Evolutionary conservation across 2,113 vertebrate genomes (phyloP), one percentile per base, ranked within the genome.

Genomic region (Notarius quadriscutis): DNA sequence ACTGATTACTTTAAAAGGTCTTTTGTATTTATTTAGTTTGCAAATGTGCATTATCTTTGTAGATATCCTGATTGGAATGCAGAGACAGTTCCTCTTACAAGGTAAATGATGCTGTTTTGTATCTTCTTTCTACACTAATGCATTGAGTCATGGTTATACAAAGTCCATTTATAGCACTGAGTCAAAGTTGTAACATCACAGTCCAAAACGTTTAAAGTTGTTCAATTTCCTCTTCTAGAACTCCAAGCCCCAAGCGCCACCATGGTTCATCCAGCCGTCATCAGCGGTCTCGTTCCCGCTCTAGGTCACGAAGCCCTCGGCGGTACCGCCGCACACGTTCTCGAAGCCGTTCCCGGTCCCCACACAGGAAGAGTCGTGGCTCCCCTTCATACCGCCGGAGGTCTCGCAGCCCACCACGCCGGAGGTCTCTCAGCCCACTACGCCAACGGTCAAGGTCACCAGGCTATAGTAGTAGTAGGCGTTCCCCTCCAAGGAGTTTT

Each of bases 1-100:
- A 60, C 10, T 5, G 5, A 63, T 17, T 82, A 11, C 48, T 22
- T 55, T 84, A 22, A 67, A 7, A 51, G 1, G 2, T 65, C 50
- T 10, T 89, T 30, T 30, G 50, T 69, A 7, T 71, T 51, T 71
- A 34, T 2, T 8, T 81, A 15, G 50, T 27, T 22, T 22, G 8
- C 15, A n/a, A 15, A 34, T 17, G 4, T 83, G 15, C 11, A 20
- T 27, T 50, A 6, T 87, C 83, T 65, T 78, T 81, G 10, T 85
- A 99, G 97, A 67, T 98, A 96, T 63, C 97, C 97, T 0, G 94
- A 97, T 0, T 98, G 97, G 97, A 96, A 97, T 89, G 96, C 95
- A 0, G 95, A 97, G 86, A 91, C 95, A 17, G 89, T 93, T 12
- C 0, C 62, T 1, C 18, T 69, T 20, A 58, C 89, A 30, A 93